Evolutionary conservation across 92 coral and sea anemone genomes (phyloP), one percentile per base, ranked within the genome.

Genomic region (Phenganax marumi): DNA sequence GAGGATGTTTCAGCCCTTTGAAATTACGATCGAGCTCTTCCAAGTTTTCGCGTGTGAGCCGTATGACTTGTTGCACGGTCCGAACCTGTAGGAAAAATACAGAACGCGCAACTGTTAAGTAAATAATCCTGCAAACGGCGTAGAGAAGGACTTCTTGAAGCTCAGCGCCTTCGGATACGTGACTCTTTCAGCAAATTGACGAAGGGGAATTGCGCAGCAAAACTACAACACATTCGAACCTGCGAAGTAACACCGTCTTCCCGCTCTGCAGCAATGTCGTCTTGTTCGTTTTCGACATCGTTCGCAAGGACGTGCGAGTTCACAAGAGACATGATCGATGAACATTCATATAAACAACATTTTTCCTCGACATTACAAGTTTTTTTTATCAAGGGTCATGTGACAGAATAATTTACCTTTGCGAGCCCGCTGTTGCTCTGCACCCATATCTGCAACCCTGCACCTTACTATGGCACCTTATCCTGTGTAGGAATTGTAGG

Each of bases 11-110:
- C 21, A 91, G 86, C 51, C 93, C 89, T 10, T 86, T 84, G 68
- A 92, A 92, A 85, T 95, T 95, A 33, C 97, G 95, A 73, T 95
- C 92, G 13, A 95, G 89, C 77, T 95, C 90, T 43, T 95, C 93
- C 73, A 95, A 73, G 79, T 95, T 95, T 80, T 92, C 93, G 78
- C 90, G 89, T 46, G 97, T 92, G 50, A 95, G 96, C 64, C 90
- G 85, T 75, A 95, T 95, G 69, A 95, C 98, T 82, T 95, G 91
- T 63, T 95, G 97, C 69, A 95, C 90, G 62, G 88, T 90, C 75
- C 90, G 88, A 60, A 92, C 98, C 97, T 92, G 90, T 89, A 89
- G 80, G 82, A 49, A 83, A 84, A 73, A 66, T 51, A 73, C 74
- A 82, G 68, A 81, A 23, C 52, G 48, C 81, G 52, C 56, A 54